Base-by-base conservation (phyloP, 1,140 invertebrate genomes). In the Stenopsyche tienmushanensis region DNA sequence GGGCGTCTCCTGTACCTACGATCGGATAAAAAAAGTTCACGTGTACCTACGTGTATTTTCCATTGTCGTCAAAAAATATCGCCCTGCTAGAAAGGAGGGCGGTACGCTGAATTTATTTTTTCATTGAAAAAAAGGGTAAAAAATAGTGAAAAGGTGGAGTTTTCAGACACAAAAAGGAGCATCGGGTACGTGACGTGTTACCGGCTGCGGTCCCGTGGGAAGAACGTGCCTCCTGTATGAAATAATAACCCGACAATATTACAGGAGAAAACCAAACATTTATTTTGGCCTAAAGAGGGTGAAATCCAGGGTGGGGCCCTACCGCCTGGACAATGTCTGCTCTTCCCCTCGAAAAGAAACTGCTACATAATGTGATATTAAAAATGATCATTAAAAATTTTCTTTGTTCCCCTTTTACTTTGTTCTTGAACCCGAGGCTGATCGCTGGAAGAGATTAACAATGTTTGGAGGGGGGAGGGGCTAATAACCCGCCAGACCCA, bases 51-150 rank as follows among this genome's bases (percentile, higher is more conserved):
- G 39, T 57, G 41, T 57, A 57, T 57, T 39, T 57, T 29, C 54
- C 21, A 57, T 57, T 57, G 54, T 57, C 54, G 54, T 57, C 54
- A 42, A 57, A 57, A 57, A 57, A 57, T 42, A 57, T 57, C 29
- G 13, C 39, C 34, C 10, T 23, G 20, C 39, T 25, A 42, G 29
- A 57, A 29, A 57, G 54, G 24, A 41, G 34, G 34, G 54, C 39
- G 13, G 54, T 39, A 3, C 21, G 24, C 20, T 13, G 25, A 7
- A 57, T 34, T 34, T 17, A 57, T 57, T 57, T 57, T 57, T 57
- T 29, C 54, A n/a, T 20, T 41, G 54, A 34, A 34, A 34, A 34
- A 7, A 53, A 13, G 29, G 15, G 54, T 8, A 21, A 24, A 21
- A 42, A 57, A 57, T 39, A 21, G 10, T 50, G 9, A 50, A 50